Percentiles rank a stretch among this genome's conserved stretches.
phyloP scores from a whole-genome alignment of 64 coral and sea anemone genomes.

The Cladopsammia gracilis region DNA sequence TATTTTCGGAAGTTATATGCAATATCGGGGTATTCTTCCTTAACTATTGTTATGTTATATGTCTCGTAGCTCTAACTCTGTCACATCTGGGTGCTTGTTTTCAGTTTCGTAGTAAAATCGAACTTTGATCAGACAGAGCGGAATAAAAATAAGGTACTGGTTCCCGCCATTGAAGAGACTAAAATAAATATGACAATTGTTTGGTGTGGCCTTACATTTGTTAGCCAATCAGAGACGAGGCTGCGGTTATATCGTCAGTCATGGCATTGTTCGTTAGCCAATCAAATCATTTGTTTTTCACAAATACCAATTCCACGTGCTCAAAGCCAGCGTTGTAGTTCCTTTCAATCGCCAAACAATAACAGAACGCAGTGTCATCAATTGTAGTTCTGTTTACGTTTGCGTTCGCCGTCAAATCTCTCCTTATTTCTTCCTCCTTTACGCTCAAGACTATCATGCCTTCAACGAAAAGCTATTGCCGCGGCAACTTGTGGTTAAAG shows the following conservation, averaged over 20 bases:
- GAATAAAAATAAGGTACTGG: neutral
- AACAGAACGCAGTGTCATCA: conserved; percentile 63
- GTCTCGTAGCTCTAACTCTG: neutral
- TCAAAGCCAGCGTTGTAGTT: conserved; percentile 80
- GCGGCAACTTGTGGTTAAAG: conserved; percentile 75
- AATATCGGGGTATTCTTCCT: neutral
- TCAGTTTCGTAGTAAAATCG: conserved; percentile 4
- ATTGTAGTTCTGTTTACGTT: neutral
- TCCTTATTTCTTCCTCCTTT: neutral
- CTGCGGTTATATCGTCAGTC: neutral
- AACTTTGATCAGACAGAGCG: neutral
- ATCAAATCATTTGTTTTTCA: conserved; percentile 78
- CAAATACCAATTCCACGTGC: conserved; percentile 81
- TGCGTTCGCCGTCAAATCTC: neutral
- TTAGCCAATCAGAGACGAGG: conserved; percentile 45
- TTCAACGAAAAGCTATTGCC: conserved; percentile 83
- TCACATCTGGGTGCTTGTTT: neutral
- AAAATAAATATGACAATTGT: conserved; percentile 56
- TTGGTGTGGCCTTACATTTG: conserved; percentile 21
- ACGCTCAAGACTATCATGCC: conserved; percentile 43
- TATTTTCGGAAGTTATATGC: neutral
- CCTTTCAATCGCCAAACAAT: conserved; percentile 76
- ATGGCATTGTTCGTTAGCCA: conserved; percentile 32
- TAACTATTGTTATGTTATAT: neutral
- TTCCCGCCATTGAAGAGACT: conserved; percentile 39